These are phyloP conservation scores for Hylaea fasciaria DNA, from an alignment of 2,888 invertebrate species.

Conservation along the genomic window DNA sequence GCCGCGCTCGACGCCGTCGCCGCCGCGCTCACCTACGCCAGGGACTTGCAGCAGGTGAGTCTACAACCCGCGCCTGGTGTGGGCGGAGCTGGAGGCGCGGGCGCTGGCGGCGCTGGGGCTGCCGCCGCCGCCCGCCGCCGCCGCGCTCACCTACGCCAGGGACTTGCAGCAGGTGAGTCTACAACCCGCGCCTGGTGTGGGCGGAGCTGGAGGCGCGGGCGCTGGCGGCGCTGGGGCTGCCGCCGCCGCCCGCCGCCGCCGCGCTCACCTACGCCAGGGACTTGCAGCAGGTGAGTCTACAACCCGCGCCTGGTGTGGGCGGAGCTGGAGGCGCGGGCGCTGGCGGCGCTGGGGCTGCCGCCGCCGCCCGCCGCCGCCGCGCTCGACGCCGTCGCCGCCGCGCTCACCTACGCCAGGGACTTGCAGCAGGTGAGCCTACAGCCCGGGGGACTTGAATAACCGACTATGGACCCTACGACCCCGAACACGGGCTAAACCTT, in stretches of 20 bases:
- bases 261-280: slow-evolving; percentile 94
- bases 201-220: slow-evolving; percentile 97
- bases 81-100: slow-evolving; percentile 96
- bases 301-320: slow-evolving; percentile 94
- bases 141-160: slow-evolving; percentile 91
- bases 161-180: slow-evolving; percentile 91
- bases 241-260: slow-evolving; percentile 90
- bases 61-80: not conserved
- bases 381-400: slow-evolving; percentile 88
- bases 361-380: slow-evolving; percentile 89
- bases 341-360: slow-evolving; percentile 92
- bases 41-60: slow-evolving; percentile 93
- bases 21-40: slow-evolving; percentile 92
- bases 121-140: slow-evolving; percentile 90
- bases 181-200: not conserved
- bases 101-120: slow-evolving; percentile 93
- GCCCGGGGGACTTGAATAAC: too few species aligned
- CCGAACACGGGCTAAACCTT: too few species aligned
- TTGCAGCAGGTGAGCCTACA: slow-evolving; percentile 91
- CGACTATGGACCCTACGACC: too few species aligned
- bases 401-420: slow-evolving; percentile 93
- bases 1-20: slow-evolving; percentile 87
- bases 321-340: slow-evolving; percentile 94
- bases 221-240: slow-evolving; percentile 91
- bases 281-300: slow-evolving; percentile 91